Base-by-base conservation (phyloP, 2,113 vertebrate genomes). In the Pachycephala philippinensis region DNA sequence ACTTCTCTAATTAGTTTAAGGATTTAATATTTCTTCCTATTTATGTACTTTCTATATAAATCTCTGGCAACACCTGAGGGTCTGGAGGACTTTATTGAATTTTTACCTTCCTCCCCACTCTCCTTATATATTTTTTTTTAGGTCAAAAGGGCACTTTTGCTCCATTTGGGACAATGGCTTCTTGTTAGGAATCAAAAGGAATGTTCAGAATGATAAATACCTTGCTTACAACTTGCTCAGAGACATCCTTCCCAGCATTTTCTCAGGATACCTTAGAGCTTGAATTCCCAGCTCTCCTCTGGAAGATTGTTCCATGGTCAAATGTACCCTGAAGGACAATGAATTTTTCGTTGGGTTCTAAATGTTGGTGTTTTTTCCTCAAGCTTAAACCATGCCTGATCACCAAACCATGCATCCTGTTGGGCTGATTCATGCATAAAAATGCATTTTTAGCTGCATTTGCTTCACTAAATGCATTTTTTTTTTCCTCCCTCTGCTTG, bases 1-100 rank as follows among this genome's bases (percentile, higher is more conserved):
- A 65, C 30, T 35, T 74, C 40, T 74, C 59, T 91, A 75, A 96
- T 82, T 81, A 78, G 72, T 85, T 88, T 56, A 80, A 92, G 24
- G 35, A 54, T 81, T 81, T 86, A 39, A 27, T 86, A 9, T 26
- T 31, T 8, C 37, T 44, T 61, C 6, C 3, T 64, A 8, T 68
- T 89, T 71, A 40, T 52, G 31, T 52, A 35, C 17, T 37, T 84
- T 5, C 60, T 11, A 0, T 26, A 20, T 9, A 63, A 61, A 64
- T 68, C 21, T 74, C 7, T 35, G 13, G 30, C 33, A 44, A 21
- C 2, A 27, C 26, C 39, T 57, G 60, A 66, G 11, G 10, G 3
- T 50, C 47, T 66, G 13, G n/a, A 78, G 44, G 54, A 53, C 15
- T 64, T 66, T 0, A 23, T 27, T 21, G 49, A 71, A 20, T 45